Evolutionary conservation across 1,140 invertebrate species (phyloP), one percentile per base, ranked within the genome.

Genomic region (Ips typographus): DNA sequence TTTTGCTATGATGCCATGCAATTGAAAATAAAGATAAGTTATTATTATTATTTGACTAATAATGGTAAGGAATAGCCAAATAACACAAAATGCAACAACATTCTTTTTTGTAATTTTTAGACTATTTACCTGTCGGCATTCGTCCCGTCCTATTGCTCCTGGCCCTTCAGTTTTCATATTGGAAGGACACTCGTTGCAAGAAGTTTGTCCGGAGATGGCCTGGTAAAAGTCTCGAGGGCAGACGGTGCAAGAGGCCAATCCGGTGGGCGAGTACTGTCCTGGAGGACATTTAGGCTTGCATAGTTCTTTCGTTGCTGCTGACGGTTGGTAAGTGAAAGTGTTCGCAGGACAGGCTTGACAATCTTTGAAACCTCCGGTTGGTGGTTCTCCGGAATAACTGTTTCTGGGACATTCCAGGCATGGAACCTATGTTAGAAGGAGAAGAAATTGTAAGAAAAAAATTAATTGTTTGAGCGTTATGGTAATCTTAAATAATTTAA

Each of bases 211-310:
- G 63, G 91, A 83, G 51, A 89, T 82, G 3, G 93, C 87, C 81
- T 98, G 95, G 79, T 92, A 98, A 81, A 94, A 96, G 79, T 98
- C 93, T 65, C 87, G 85, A 0, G 98, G 97, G 79, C 98, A 99
- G 40, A 92, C 87, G 39, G 94, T 93, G 80, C 98, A 99, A 0
- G 96, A 96, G 4, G 96, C 91, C 7, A 99, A 80, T 5, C 98
- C 97, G 6, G 95, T 98, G 47, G 93, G 90, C 0, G 96, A 98
- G 77, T 98, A 98, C 75, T 89, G 89, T 68, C 98, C 98, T 0
- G 94, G 87, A n/a, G 88, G 83, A 82, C 98, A 99, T 80, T 95
- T 94, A 6, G 90, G 87, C 83, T 94, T 88, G 81, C 98, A 99
- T 65, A 87, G 83, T 71, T 95, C 91, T 78, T 88, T 89, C 51